Base-by-base conservation (phyloP, 2,888 invertebrate genomes). In the Synanthedon vespiformis region DNA sequence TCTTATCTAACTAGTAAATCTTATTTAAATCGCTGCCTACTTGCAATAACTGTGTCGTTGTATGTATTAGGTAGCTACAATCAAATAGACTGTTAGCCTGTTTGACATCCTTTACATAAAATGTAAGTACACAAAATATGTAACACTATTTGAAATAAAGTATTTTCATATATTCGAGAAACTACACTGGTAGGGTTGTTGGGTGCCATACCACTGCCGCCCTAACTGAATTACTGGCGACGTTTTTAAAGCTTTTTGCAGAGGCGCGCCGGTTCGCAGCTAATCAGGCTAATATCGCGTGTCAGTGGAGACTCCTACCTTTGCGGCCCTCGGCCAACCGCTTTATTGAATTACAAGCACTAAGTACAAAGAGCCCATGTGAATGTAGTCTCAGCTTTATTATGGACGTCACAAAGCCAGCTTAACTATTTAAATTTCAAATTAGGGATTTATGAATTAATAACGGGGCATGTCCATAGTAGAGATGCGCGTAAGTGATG, bases 181-280 rank as follows among this genome's bases (percentile, higher is more conserved):
- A 13, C 11, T 10, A 34, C 34, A 18, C 10, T 71, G 67, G 75
- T 72, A 67, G 67, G 65, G 64, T 56, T 57, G 61, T 58, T 56
- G 61, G 55, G 55, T 60, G 58, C 58, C 55, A 59, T 60, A 61
- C 61, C 62, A 59, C 61, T 63, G 67, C 61, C 62, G 60, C 63
- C 61, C 64, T 81, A 84, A 85, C 74, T 74, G 68, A 80, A 78
- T 85, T 84, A 83, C 74, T 62, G 67, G 71, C 69, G 74, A 77
- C 77, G 65, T 79, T 83, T 83, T 83, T 82, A 84, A 80, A 81
- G 83, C 82, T 80, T 82, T 83, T 82, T 80, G 73, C 74, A 65
- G 70, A 64, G 62, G 67, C 70, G 65, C 66, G 50, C 66, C 69
- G 67, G 67, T 72, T 78, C 71, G 67, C 67, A 69, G 70, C 75